Base-by-base conservation (phyloP, 2,797 vertebrate genomes). In the Mormyrus proboscirostris region DNA sequence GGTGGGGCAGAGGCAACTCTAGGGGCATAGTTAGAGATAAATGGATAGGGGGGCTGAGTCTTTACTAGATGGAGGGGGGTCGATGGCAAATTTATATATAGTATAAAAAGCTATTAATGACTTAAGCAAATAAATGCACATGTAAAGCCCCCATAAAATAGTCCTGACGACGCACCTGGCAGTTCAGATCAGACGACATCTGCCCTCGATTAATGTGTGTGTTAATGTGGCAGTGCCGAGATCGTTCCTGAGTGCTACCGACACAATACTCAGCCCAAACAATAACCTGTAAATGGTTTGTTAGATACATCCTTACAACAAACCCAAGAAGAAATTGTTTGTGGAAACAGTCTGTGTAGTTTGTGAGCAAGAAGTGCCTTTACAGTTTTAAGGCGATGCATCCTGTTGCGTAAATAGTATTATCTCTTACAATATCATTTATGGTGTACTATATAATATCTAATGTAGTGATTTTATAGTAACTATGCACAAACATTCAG, bases 201-300 rank as follows among this genome's bases (percentile, higher is more conserved):
- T 90, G 90, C 86, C 88, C 25, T 88, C 65, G 19, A 90, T 90
- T 89, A 90, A 86, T 86, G 49, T 9, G 83, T 50, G 49, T 73
- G 49, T 73, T 82, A 69, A 90, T 84, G 88, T 90, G 90, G 90
- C 90, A 89, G 62, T 38, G 65, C 49, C 62, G 38, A n/a, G 33
- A 59, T 19, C 44, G 10, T 10, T 49, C 7, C 33, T 57, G 29
- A n/a, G 16, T 38, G 29, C 44, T 62, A 69, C 29, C 16, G 14
- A 86, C 85, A 62, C 14, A 25, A 51, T 59, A 7, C 10, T 87
- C 55, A 57, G 47, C 16, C 19, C 57, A 84, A 85, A 84, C 53
- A 47, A 41, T 22, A 88, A n/a, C n/a, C 44, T 65, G 65, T 57
- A 84, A 6, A 44, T 51, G 2, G 33, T 4, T 38, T 79, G 33